Conservation (phyloP, 2,113 vertebrate species). For the Triplophysa tibetana region DNA sequence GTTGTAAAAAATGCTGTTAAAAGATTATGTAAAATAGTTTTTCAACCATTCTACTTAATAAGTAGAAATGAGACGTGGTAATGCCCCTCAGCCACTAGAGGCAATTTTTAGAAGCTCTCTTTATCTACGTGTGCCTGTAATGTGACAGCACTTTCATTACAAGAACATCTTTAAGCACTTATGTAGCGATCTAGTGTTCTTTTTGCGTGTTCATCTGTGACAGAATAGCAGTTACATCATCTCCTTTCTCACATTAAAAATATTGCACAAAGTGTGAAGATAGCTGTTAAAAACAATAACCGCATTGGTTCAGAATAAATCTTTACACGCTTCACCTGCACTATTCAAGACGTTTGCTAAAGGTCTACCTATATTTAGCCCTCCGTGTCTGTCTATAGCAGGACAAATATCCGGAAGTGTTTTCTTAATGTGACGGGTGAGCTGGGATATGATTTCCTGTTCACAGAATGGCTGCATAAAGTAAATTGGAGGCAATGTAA, state of each 20-base stretch:
- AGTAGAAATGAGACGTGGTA: background rate
- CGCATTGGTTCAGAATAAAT: slow-evolving; percentile 29
- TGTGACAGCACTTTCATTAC: slow-evolving; percentile 8
- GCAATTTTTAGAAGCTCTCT: background rate
- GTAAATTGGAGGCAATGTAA: background rate
- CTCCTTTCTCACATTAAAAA: slow-evolving; percentile 18
- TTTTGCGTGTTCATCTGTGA: slow-evolving; percentile 10
- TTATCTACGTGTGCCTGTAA: slow-evolving; percentile 1
- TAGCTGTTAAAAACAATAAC: slow-evolving; percentile 18
- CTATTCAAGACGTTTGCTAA: slow-evolving; percentile 10
- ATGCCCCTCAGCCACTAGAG: too few species aligned
- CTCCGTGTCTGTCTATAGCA: background rate
- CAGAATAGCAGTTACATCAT: background rate
- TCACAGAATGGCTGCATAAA: background rate
- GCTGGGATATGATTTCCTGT: slow-evolving; percentile 7
- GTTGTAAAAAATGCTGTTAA: background rate
- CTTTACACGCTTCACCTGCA: background rate
- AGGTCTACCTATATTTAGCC: slow-evolving; percentile 22
- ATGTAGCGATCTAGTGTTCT: too few species aligned
- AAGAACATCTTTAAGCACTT: background rate
- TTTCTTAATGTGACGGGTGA: slow-evolving; percentile 24
- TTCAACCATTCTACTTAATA: background rate
- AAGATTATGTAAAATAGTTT: background rate
- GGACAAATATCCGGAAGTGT: slow-evolving; percentile 7
- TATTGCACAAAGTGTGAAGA: slow-evolving; percentile 17